Conservation (phyloP, 2,888 invertebrate species). For the Pristionchus japonicus region DNA sequence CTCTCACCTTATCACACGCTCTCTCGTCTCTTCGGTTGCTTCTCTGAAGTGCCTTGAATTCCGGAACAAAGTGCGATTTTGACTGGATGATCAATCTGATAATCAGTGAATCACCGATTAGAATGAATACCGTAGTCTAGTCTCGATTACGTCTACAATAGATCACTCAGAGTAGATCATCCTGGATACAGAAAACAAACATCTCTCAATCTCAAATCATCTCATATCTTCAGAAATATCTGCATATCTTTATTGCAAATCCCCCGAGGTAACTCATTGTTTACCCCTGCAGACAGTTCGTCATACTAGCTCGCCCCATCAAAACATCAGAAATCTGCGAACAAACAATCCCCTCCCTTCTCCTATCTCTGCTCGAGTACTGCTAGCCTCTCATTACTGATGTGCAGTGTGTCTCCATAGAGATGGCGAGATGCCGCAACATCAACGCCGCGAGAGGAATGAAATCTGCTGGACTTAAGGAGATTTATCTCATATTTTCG, state of each 20-base stretch:
- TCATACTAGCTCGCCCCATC: background rate
- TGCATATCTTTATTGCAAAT: background rate
- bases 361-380: background rate
- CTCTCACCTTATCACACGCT: background rate
- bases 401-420: background rate
- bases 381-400: background rate
- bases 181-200: background rate
- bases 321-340: constrained; percentile 2
- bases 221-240: no score
- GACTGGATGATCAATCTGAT: background rate
- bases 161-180: background rate
- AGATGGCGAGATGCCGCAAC: background rate
- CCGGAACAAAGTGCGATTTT: background rate
- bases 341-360: constrained; percentile 12
- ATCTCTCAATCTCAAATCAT: background rate
- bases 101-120: background rate
- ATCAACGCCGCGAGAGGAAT: background rate
- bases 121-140: background rate
- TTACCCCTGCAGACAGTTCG: background rate
- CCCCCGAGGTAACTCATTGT: background rate
- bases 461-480: no score
- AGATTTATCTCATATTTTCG: no score
- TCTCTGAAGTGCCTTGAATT: background rate
- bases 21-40: background rate
- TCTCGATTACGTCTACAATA: background rate